A percentile compares a stretch with the other conserved stretches of the same genome.
Evolutionary conservation across 64 coral and sea anemone genomes (phyloP).

Genomic region (Acropora tenuis): DNA sequence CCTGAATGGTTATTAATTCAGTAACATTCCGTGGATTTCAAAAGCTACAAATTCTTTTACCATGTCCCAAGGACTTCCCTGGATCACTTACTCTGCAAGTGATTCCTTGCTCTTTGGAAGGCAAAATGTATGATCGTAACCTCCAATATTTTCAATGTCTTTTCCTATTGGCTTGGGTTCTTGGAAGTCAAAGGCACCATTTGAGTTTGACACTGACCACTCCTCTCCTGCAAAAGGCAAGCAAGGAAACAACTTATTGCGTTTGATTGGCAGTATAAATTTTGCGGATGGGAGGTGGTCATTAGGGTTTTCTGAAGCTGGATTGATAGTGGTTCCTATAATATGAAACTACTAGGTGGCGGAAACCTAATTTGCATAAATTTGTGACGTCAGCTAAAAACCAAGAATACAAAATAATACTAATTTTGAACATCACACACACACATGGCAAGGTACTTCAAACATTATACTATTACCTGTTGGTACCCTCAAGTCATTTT

Average conservation of each 20-base stretch:
- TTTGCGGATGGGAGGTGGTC: not conserved
- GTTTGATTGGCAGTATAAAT: not conserved
- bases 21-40: too few relatives aligned
- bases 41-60: too few relatives aligned
- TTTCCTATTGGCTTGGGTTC: constrained; percentile 83
- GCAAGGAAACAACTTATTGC: not conserved
- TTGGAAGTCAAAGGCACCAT: constrained; percentile 87
- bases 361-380: too few relatives aligned
- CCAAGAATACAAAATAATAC: too few relatives aligned
- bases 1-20: too few relatives aligned
- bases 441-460: not conserved
- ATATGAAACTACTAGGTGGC: too few relatives aligned
- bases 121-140: constrained; percentile 88
- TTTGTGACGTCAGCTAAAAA: too few relatives aligned
- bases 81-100: constrained; percentile 30
- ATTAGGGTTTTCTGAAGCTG: too few relatives aligned
- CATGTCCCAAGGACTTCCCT: too few relatives aligned
- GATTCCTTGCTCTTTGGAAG: constrained; percentile 37
- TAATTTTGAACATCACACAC: too few relatives aligned
- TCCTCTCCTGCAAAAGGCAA: constrained; percentile 63
- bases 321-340: too few relatives aligned
- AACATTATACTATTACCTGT: constrained; percentile 59
- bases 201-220: constrained; percentile 75
- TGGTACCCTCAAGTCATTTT: constrained; percentile 83
- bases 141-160: constrained; percentile 80